Base-by-base conservation (phyloP, 2,113 vertebrate genomes). In the Ivindomyrus marchei region DNA sequence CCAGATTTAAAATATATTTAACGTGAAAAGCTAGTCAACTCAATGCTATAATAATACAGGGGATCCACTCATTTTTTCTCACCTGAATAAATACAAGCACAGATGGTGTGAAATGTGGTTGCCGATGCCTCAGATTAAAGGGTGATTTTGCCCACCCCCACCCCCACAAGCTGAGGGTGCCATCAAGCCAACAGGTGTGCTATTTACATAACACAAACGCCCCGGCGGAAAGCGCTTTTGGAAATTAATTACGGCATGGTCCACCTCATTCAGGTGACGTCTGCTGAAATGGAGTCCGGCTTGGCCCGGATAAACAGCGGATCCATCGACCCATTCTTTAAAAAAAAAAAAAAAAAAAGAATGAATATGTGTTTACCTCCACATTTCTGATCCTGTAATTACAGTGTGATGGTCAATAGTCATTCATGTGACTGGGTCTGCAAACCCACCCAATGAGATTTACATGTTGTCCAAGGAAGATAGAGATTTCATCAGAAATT, bases 101-200 rank as follows among this genome's bases (percentile, higher is more conserved):
- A 90, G 90, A 90, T 90, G 90, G 90, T 46, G 47, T 45, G 49
- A 90, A 70, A 84, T 13, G 52, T 83, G 50, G 50, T 49, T 50
- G 85, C 70, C 24, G 66, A 46, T 88, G 86, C 87, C 66, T 90
- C 90, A 90, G 42, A 88, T 90, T 58, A 90, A 90, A 88, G 77
- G 87, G 47, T 39, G 21, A 89, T 88, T 85, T 58, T 8, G 39
- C 10, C 13, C 50, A 1, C 11, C 31, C 39, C 45, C 11, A 3
- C 36, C 15, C 31, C 70, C 24, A n/a, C 31, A 47, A 89, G 50
- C 89, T 58, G 46, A 39, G 11, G 83, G 46, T 27, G 27, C 85
- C 88, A 70, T 27, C 36, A 47, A 90, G 62, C 90, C 91, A 89
- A 92, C 91, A 92, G 91, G 88, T 91, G 90, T 90, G 89, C 84